Percentiles rank a stretch among this genome's conserved stretches.
These are phyloP conservation scores for Acrossocheilus fasciatus DNA, from an alignment of 2,797 vertebrate species.

Conservation along the genomic window DNA sequence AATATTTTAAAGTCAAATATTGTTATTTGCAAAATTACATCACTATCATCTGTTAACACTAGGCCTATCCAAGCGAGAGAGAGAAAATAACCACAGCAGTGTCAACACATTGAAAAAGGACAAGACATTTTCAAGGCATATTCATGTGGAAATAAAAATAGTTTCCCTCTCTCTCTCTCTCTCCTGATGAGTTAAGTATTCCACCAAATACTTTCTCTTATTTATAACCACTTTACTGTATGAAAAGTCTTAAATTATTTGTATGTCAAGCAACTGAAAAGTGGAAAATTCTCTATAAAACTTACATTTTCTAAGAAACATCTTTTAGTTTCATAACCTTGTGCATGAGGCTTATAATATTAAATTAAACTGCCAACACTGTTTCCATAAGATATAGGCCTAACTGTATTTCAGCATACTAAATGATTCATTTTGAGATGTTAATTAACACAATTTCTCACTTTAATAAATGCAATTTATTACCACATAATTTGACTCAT, in stretches of 20 bases:
- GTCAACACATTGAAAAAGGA: background rate
- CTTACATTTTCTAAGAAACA: background rate
- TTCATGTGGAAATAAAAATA: background rate
- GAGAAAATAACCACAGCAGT: background rate
- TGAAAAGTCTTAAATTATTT: too few species aligned
- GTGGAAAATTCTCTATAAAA: background rate
- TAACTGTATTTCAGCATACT: background rate
- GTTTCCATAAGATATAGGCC: background rate
- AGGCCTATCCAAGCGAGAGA: background rate
- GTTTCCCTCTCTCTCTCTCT: too few species aligned
- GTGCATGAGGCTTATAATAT: background rate
- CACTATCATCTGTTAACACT: too few species aligned
- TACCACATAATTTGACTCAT: background rate
- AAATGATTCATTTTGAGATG: background rate
- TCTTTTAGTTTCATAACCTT: background rate
- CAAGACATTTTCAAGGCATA: background rate
- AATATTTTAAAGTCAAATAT: background rate
- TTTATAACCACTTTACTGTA: background rate
- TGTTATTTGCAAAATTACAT: background rate
- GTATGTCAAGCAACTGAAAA: background rate
- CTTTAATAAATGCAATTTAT: background rate
- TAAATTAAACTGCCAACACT: background rate
- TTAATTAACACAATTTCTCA: background rate
- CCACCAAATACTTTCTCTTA: background rate
- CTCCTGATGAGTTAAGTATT: too few species aligned